phyloP scores from a whole-genome alignment of 2,113 vertebrate genomes.

The Ailuropoda melanoleuca region DNA sequence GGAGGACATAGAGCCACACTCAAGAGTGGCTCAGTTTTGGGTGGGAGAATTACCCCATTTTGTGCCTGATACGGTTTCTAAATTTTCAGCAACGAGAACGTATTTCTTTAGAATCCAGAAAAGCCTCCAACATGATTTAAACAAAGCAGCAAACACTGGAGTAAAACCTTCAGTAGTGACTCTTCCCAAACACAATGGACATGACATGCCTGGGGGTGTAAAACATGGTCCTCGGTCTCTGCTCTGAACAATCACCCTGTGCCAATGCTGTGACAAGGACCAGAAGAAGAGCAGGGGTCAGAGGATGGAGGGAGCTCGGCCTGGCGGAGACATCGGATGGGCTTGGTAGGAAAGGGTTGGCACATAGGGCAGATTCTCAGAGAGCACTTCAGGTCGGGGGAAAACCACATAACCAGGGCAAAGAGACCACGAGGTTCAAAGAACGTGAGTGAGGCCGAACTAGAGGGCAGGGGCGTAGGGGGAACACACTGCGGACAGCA shows the following conservation, averaged over 20 bases:
- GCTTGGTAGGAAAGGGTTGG: background rate
- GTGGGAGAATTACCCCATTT: background rate
- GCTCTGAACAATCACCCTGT: too few species aligned
- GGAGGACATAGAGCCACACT: background rate
- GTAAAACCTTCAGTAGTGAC: background rate
- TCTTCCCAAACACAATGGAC: background rate
- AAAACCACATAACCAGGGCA: background rate
- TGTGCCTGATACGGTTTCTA: background rate
- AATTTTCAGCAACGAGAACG: background rate
- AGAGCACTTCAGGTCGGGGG: background rate
- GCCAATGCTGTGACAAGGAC: background rate
- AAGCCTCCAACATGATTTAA: background rate
- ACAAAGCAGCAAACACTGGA: background rate
- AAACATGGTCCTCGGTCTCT: background rate
- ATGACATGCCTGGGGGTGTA: too few species aligned
- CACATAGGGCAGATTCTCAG: background rate
- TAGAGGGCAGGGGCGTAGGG: background rate
- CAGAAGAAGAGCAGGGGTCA: too few species aligned
- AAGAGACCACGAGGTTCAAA: background rate
- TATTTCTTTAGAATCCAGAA: background rate
- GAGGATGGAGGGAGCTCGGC: background rate
- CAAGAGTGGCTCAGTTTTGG: background rate
- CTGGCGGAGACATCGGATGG: too few species aligned
- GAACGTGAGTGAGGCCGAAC: accelerated
- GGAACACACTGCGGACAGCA: background rate